Evolutionary conservation across 2,113 vertebrate species (phyloP), one percentile per base, ranked within the genome.

Genomic region (Mormoops blainvillei): DNA sequence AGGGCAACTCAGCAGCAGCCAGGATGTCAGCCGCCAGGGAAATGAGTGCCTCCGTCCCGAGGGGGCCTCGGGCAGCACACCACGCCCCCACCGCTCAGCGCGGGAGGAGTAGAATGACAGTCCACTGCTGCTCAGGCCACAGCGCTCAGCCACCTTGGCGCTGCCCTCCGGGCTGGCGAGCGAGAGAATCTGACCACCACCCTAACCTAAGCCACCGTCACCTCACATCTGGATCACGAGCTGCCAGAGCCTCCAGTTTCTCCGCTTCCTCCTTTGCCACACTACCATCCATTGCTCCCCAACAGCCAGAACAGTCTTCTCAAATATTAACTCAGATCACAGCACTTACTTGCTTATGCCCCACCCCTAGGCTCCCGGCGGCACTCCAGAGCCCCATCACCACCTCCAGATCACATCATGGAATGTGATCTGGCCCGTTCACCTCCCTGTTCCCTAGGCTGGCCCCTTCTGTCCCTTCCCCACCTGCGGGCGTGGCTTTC

Each of bases 361-460:
- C 22, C 33, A 16, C 0, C 14, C 38, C 3, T 0, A 0, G 33
- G 45, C 61, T 52, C 45, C 52, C 38, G 22, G 5, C 11, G 63
- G 81, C 13, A 0, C 41, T 91, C n/a, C 65, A 81, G 36, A 48
- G 52, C 85, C 61, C 31, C 26, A 14, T 5, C 14, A 0, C 4
- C 80, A 61, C 54, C 52, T 73, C 38, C 24, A 67, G 84, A n/a
- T n/a, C n/a, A n/a, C n/a, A n/a, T n/a, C n/a, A 12, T 24, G 0
- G 3, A n/a, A 2, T 12, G 28, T 16, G 33, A 15, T 36, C 41
- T 82, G 70, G 24, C 3, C 70, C 2, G 19, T 31, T 45, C 11
- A 1, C 50, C 70, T 52, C 2, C 38, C 33, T 0, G 1, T 43
- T 28, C 28, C 28, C 11, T n/a, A 16, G 26, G 0, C 33, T 3